A percentile compares a stretch with the other conserved stretches of the same genome.
Evolutionary conservation across 2,797 vertebrate species (phyloP).

Genomic region (Florisuga fusca): DNA sequence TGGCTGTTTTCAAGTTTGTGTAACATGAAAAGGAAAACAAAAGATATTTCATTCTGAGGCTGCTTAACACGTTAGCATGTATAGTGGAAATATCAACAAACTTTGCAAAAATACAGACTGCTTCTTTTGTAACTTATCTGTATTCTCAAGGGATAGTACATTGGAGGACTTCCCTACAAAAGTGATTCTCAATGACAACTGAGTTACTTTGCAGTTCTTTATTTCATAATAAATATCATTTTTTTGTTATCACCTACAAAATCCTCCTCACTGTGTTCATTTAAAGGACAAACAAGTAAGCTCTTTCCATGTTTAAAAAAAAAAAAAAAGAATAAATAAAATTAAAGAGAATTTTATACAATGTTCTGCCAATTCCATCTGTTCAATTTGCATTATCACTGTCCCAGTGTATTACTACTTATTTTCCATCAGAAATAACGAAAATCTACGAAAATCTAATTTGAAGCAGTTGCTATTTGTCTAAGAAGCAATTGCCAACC

Average conservation of each 20-base stretch:
- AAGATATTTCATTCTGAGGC: background rate
- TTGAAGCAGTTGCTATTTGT: background rate
- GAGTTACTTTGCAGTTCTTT: background rate
- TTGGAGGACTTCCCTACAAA: background rate
- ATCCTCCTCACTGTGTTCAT: background rate
- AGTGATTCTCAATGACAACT: background rate
- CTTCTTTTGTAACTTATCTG: background rate
- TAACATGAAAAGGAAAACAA: conserved; percentile 8
- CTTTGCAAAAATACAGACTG: background rate
- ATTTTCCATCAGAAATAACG: conserved; percentile 8
- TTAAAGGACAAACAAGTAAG: background rate
- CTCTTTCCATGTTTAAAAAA: background rate
- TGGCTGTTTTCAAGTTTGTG: background rate
- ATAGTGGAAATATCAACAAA: background rate
- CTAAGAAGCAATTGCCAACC: background rate
- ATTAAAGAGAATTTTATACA: background rate
- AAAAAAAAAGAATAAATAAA: background rate
- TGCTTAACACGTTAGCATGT: background rate
- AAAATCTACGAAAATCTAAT: background rate
- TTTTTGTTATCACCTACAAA: background rate
- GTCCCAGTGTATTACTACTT: background rate
- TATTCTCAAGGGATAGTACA: background rate
- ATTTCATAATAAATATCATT: background rate
- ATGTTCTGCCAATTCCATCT: conserved; percentile 3
- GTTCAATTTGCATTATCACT: background rate